These are phyloP conservation scores for Labeo catla DNA, from an alignment of 2,113 vertebrate genomes.

Conservation along the genomic window DNA sequence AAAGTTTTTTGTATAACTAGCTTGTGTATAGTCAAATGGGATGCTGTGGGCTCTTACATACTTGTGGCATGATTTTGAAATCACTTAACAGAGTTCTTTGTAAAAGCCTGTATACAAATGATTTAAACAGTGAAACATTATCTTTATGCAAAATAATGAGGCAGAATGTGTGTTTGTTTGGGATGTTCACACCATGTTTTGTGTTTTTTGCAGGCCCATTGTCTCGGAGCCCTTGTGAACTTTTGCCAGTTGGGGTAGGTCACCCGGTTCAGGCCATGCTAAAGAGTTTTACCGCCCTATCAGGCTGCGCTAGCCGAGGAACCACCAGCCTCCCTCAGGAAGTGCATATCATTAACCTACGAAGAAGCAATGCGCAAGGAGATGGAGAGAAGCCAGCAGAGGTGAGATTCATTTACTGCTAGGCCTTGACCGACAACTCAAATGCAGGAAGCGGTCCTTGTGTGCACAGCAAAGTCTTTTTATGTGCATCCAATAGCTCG, in stretches of 20 bases:
- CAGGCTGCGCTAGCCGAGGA: conserved; percentile 91
- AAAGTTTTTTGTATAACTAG: conserved; percentile 40
- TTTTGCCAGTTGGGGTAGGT: conserved; percentile 81
- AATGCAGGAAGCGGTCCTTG: neutral
- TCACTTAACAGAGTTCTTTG: conserved; percentile 31
- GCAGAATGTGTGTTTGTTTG: neutral
- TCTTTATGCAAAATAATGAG: neutral
- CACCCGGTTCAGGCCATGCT: conserved; percentile 90
- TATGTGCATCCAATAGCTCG: neutral
- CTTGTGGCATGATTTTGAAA: conserved; percentile 3
- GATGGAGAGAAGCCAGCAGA: conserved; percentile 72
- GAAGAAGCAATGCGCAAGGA: conserved; percentile 67
- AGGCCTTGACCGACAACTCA: neutral
- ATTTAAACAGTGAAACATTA: neutral
- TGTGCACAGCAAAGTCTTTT: neutral
- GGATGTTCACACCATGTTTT: conserved; percentile 49
- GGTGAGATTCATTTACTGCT: conserved; percentile 71
- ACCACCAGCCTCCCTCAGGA: conserved; percentile 84
- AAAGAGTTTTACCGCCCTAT: conserved; percentile 87
- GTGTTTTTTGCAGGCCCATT: conserved; percentile 76
- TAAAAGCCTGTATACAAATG: conserved; percentile 25
- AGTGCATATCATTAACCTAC: conserved; percentile 93
- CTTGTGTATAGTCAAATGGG: neutral
- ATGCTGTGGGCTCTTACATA: conserved; percentile 8
- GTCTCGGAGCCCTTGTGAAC: conserved; percentile 78